Evolutionary conservation across 2,888 invertebrate genomes (phyloP).

Genomic region (Brachypterus glaber): DNA sequence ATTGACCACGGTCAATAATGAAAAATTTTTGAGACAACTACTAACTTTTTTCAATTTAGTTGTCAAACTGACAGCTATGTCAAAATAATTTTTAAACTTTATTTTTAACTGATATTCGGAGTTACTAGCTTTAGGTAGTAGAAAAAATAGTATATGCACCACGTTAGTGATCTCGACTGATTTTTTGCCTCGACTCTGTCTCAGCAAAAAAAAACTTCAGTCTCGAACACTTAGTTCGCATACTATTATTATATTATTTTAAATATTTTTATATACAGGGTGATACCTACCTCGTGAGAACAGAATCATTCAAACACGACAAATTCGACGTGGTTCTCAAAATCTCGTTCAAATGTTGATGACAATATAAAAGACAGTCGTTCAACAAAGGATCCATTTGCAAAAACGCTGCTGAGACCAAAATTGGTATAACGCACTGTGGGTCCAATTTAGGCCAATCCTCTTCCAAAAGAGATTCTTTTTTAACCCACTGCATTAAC

Average conservation of each 20-base stretch:
- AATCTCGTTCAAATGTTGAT: constrained; percentile 77
- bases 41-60: no score
- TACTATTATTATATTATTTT: constrained; percentile 1
- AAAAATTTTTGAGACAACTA: no score
- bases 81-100: no score
- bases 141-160: no score
- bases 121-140: no score
- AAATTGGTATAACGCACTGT: constrained; percentile 80
- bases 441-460: constrained; percentile 66
- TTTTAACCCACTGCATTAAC: constrained; percentile 94
- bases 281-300: constrained; percentile 50
- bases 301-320: constrained; percentile 75
- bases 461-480: constrained; percentile 54
- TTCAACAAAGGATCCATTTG: constrained; percentile 87
- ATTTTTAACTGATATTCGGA: no score
- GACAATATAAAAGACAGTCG: constrained; percentile 79
- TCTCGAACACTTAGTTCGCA: no score
- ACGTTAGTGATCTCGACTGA: no score
- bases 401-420: constrained; percentile 89
- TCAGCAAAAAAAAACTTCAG: no score
- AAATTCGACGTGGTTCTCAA: constrained; percentile 78
- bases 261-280: not conserved
- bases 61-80: no score
- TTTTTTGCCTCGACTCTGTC: no score
- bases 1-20: no score